Evolutionary conservation across 2,888 invertebrate species (phyloP).

Genomic region (Andrena camellia): DNA sequence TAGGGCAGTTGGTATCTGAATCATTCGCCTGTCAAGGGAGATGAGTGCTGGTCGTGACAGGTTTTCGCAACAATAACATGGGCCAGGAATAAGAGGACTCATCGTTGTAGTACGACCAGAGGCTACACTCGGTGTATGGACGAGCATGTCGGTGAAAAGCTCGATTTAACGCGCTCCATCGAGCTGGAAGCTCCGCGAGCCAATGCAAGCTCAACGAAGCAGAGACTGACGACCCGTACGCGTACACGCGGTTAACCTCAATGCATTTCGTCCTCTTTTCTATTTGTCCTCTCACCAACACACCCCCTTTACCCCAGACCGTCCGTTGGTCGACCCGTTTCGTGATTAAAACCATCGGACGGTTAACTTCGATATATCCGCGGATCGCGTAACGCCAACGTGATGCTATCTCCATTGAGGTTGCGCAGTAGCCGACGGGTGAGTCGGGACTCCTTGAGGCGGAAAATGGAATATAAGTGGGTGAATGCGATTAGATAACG

Average conservation of each 20-base stretch:
- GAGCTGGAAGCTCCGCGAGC: slow-evolving; percentile 70
- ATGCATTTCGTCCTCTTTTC: slow-evolving; percentile 37
- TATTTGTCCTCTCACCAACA: slow-evolving; percentile 9
- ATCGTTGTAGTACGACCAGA: slow-evolving; percentile 15
- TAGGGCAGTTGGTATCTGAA: background rate
- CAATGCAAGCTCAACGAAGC: slow-evolving; percentile 66
- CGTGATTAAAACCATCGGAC: slow-evolving; percentile 30
- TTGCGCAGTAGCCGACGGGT: background rate
- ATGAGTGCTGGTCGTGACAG: background rate
- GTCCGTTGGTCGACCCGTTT: background rate
- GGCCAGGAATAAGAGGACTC: slow-evolving; percentile 15
- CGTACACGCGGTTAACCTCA: slow-evolving; percentile 48
- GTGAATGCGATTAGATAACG: slow-evolving; percentile 6
- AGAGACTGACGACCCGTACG: slow-evolving; percentile 45
- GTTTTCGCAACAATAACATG: background rate
- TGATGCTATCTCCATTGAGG: slow-evolving; percentile 28
- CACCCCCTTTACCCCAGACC: background rate
- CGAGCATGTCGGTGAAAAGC: slow-evolving; percentile 66
- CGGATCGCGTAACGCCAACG: slow-evolving; percentile 25
- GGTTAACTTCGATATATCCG: slow-evolving; percentile 15
- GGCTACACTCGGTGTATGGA: slow-evolving; percentile 28
- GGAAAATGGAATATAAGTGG: slow-evolving; percentile 22
- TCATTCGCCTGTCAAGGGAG: background rate
- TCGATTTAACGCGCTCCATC: slow-evolving; percentile 75
- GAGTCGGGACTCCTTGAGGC: slow-evolving; percentile 17